Base-by-base conservation (phyloP, 1,140 invertebrate species). In the Ceratitis capitata region DNA sequence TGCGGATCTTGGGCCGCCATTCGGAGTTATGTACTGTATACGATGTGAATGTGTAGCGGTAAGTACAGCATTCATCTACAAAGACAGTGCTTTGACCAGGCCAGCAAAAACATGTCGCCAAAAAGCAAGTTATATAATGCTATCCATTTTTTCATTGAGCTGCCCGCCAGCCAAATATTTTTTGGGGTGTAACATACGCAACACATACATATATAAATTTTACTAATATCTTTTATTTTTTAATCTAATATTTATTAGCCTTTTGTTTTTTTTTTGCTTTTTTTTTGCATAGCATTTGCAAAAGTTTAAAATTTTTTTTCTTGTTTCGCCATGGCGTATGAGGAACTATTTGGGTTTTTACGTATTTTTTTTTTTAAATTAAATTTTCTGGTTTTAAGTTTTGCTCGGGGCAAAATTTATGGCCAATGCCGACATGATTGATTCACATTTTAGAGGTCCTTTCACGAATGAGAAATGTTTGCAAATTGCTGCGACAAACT, bases 11-110 rank as follows among this genome's bases (percentile, higher is more conserved):
- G 97, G 97, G 84, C 95, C 96, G 64, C 97, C 97, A 10, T 98
- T 98, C 92, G 97, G 97, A 74, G 95, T 97, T 61, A 97, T 98
- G 95, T 97, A 96, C 92, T 98, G 97, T 94, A 97, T 98, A 92
- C 95, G 95, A 93, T 98, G 97, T 93, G 96, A 97, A 93, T 98
- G 97, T 93, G 94, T 97, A 89, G 94, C 95, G 93, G 97, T 98
- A 95, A 96, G 97, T 89, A 2, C 51, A n/a, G n/a, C n/a, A n/a
- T n/a, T n/a, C n/a, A n/a, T n/a, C n/a, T n/a, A n/a, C n/a, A n/a
- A n/a, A n/a, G n/a, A n/a, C n/a, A n/a, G n/a, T n/a, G n/a, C n/a
- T n/a, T n/a, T n/a, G n/a, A n/a, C n/a, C n/a, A n/a, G n/a, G n/a
- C n/a, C n/a, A n/a, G n/a, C 51, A 56, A 19, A 56, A 23, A 64